phyloP scores from a whole-genome alignment of 2,888 invertebrate genomes.

The Philopedon plagiatum region DNA sequence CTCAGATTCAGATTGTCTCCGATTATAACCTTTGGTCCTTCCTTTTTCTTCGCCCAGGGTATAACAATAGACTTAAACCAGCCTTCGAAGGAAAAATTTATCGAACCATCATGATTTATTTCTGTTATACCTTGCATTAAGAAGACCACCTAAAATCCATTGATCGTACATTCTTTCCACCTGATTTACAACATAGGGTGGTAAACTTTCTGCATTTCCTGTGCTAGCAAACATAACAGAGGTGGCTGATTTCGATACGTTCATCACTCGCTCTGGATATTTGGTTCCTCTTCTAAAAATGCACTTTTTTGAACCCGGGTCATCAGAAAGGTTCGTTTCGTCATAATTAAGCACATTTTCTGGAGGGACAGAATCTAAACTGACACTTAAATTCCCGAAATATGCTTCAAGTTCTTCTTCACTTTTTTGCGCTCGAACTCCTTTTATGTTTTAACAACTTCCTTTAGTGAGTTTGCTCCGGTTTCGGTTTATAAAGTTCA shows the following conservation, averaged over 20 bases:
- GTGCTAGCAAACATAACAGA: conserved; percentile 1
- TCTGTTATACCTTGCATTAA: neutral
- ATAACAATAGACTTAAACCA: neutral
- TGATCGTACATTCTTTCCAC: neutral
- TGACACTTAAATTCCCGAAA: neutral
- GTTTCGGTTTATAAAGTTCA: conserved; percentile 4
- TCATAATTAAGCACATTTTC: no score
- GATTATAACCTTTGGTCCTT: neutral
- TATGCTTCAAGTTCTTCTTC: neutral
- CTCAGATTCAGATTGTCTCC: no score
- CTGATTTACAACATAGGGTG: no score
- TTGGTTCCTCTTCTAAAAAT: neutral
- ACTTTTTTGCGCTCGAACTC: neutral
- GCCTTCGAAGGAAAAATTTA: neutral
- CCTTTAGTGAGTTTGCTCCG: neutral
- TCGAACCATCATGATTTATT: neutral
- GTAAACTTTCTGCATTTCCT: no score
- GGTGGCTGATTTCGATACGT: neutral
- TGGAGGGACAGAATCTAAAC: neutral
- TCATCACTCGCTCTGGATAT: neutral
- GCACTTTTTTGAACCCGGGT: neutral
- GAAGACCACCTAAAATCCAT: neutral
- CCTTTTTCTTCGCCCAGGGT: neutral
- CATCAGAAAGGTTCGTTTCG: no score
- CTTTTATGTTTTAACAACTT: neutral